Evolutionary conservation across 2,888 invertebrate species (phyloP).

Genomic region (Euplagia quadripunctaria): DNA sequence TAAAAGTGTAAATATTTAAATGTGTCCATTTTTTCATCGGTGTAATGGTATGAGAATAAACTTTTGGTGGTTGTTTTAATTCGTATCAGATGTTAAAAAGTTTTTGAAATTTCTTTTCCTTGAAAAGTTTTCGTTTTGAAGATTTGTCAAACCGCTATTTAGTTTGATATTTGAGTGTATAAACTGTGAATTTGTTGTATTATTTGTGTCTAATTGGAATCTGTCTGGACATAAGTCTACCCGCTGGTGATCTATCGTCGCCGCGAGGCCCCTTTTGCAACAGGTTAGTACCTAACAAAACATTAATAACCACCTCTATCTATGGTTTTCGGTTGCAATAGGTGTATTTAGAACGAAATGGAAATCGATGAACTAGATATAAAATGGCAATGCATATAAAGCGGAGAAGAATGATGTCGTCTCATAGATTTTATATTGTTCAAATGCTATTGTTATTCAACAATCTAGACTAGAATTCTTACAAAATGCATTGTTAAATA

Average conservation of each 20-base stretch:
- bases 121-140: constrained; percentile 46
- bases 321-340: constrained; percentile 35
- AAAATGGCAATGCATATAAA: not conserved
- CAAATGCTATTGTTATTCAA: no score
- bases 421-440: no score
- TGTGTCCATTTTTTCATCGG: constrained; percentile 45
- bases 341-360: constrained; percentile 17
- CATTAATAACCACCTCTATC: constrained; percentile 9
- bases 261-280: constrained; percentile 51
- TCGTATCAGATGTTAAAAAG: constrained; percentile 49
- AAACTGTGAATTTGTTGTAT: constrained; percentile 57
- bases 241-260: constrained; percentile 45
- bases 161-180: constrained; percentile 53
- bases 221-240: constrained; percentile 61
- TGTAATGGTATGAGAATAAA: constrained; percentile 45
- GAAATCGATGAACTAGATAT: not conserved
- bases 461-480: not conserved
- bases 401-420: not conserved
- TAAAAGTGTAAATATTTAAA: constrained; percentile 54
- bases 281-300: constrained; percentile 46
- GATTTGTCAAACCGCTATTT: constrained; percentile 44
- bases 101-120: constrained; percentile 57
- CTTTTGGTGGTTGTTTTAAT: constrained; percentile 40
- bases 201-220: constrained; percentile 68
- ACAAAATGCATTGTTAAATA: not conserved